Evolutionary conservation across 2,113 vertebrate genomes (phyloP).

Genomic region (Marcusenius ussheri): DNA sequence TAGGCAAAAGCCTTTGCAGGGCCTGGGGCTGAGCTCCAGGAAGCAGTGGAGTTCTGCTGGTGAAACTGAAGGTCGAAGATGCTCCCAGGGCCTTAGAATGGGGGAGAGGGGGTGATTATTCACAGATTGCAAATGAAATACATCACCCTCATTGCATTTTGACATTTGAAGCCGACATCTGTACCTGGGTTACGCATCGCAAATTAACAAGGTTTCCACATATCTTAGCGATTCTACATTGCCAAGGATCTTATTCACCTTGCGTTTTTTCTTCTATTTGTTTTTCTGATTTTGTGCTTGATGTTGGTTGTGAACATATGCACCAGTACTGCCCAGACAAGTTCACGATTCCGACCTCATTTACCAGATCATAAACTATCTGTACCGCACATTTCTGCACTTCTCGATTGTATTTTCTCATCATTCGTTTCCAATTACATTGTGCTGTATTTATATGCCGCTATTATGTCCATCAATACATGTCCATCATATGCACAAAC

Average conservation of each 20-base stretch:
- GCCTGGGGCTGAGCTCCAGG: conserved; percentile 31
- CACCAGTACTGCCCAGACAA: background rate
- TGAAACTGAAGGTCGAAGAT: conserved; percentile 46
- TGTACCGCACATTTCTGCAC: background rate
- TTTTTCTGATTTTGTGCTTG: background rate
- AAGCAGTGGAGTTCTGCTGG: conserved; percentile 33
- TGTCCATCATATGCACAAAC: background rate
- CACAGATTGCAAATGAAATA: background rate
- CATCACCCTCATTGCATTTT: background rate
- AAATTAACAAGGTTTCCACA: background rate
- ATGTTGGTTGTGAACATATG: background rate
- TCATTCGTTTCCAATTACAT: too few species aligned
- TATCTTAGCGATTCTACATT: background rate
- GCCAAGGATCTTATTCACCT: background rate
- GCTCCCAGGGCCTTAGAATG: conserved; percentile 33
- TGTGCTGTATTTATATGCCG: background rate
- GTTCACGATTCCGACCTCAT: background rate
- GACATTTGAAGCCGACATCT: background rate
- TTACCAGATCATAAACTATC: background rate
- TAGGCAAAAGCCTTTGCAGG: conserved; percentile 32
- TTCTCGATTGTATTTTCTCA: background rate
- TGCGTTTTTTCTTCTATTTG: background rate
- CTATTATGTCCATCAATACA: background rate
- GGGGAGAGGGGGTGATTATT: background rate
- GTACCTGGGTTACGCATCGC: background rate